Percentiles rank a stretch among this genome's conserved stretches.
Evolutionary conservation across 2,797 vertebrate species (phyloP).

Genomic region (Melanotaenia maccullochi): DNA sequence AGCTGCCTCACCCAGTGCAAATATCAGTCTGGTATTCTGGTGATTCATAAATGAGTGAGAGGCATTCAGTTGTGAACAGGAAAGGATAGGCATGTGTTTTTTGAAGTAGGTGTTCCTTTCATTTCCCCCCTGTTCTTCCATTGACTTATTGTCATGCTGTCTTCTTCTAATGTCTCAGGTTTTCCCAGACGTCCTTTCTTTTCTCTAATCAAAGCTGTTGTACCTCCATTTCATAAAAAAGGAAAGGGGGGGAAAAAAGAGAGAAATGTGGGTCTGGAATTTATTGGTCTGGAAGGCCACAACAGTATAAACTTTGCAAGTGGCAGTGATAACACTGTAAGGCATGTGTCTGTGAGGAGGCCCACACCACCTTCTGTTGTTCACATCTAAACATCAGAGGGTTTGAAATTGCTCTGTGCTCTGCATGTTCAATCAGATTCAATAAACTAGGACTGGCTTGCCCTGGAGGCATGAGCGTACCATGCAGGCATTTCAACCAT

Average conservation of each 20-base stretch:
- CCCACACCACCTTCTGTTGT: conserved; percentile 51
- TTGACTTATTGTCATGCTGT: conserved; percentile 19
- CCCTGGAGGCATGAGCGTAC: conserved; percentile 37
- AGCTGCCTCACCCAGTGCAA: conserved; percentile 68
- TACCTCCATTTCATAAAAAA: conserved; percentile 7
- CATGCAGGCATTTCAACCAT: conserved; percentile 66
- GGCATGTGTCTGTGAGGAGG: conserved; percentile 69
- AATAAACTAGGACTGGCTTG: conserved; percentile 46
- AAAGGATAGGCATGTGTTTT: conserved; percentile 38
- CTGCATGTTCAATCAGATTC: conserved; percentile 62
- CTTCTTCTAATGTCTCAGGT: conserved; percentile 23
- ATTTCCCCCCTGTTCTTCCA: not conserved
- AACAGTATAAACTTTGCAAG: conserved; percentile 65
- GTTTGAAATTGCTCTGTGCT: conserved; percentile 51
- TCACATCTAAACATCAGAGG: conserved; percentile 70
- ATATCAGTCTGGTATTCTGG: conserved; percentile 60
- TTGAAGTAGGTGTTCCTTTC: conserved; percentile 48
- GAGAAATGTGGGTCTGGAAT: conserved; percentile 62
- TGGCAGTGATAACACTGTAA: conserved; percentile 66
- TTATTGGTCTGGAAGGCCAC: conserved; percentile 71
- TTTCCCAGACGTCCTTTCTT: conserved; percentile 4
- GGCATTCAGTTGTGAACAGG: conserved; percentile 45
- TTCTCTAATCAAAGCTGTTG: conserved; percentile 1
- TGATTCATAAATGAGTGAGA: conserved; percentile 68
- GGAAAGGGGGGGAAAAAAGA: not conserved